Evolutionary conservation across 2,888 invertebrate species (phyloP), one percentile per base, ranked within the genome.

Genomic region (Tanypteryx hageni): DNA sequence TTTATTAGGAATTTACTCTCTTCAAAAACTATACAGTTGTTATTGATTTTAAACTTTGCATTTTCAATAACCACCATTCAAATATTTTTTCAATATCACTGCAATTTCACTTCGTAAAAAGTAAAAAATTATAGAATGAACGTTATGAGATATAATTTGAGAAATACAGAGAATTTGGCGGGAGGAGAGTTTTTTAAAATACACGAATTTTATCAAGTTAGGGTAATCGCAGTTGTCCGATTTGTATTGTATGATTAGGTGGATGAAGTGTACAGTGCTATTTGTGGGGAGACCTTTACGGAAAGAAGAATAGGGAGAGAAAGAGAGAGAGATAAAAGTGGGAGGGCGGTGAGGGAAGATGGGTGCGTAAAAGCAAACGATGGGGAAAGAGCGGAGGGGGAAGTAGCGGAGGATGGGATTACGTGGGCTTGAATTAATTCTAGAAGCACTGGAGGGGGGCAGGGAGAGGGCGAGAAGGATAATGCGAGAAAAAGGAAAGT

Each of bases 371-470:
- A 16, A 82, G 31, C 31, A 27, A 64, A 64, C n/a, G 11, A 31
- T 14, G 44, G 27, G 27, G 27, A 27, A 27, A 27, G 82, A 44
- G 82, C 0, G 82, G 13, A 5, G 44, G 22, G 22, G 81, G 5
- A 13, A 22, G 27, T n/a, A 18, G 16, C 31, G 31, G 82, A 44
- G 82, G 4, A 44, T 31, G 82, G n/a, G 82, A 82, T 82, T 82
- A 82, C 82, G 44, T 31, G 44, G 8, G 82, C 82, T n/a, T 82
- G 82, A 82, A 82, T 82, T 82, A 82, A 82, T 82, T 82, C 82
- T 44, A 18, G 82, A 13, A 82, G 82, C 31, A 7, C n/a, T 27
- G 44, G 44, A 44, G 44, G 44, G 44, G 44, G 27, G n/a, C 76
- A 13, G 82, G 44, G 82, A 44, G 82, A 82, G 82, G 44, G 31